Base-by-base conservation (phyloP, 2,113 vertebrate species). In the Ivindomyrus marchei region DNA sequence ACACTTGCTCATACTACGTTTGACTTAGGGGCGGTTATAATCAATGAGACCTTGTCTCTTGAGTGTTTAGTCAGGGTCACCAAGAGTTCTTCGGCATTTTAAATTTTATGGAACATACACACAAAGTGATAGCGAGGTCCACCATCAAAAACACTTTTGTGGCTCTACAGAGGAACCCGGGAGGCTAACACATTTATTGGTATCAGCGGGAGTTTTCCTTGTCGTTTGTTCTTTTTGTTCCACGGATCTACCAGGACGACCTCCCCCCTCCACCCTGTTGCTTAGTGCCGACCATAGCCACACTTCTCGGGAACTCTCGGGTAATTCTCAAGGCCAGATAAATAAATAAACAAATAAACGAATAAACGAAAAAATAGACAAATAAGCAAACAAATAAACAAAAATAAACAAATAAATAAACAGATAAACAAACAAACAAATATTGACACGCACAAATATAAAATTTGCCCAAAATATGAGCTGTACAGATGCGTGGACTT, bases 151-250 rank as follows among this genome's bases (percentile, higher is more conserved):
- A 90, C 90, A 91, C 91, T 90, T 90, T 90, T 91, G 92, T 91
- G 89, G 88, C 49, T 89, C 88, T 90, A 88, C 62, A 92, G 89
- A 88, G 91, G 91, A 92, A 91, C 91, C 92, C 91, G 56, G 39
- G 90, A 90, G 91, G 92, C 90, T 85, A 91, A 87, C 84, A 90
- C 89, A 88, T 93, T 91, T 92, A 93, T 90, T 92, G 87, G 89
- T 91, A 90, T 90, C 88, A 91, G 91, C 92, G 85, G 92, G 91
- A 92, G 89, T 91, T 91, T 85, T 58, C 88, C 91, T 90, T 89
- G 92, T 93, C 90, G 90, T 92, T 92, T 92, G 92, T 92, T 88
- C 86, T 84, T 92, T 90, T 93, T 90, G 90, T 90, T 88, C 91
- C 74, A 90, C 21, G 62, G 90, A 47, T 89, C 87, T 86, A 90